Percentiles rank a stretch among this genome's conserved stretches.
Conservation (phyloP, 2,888 invertebrate species). For the Linnaemya tessellans region DNA sequence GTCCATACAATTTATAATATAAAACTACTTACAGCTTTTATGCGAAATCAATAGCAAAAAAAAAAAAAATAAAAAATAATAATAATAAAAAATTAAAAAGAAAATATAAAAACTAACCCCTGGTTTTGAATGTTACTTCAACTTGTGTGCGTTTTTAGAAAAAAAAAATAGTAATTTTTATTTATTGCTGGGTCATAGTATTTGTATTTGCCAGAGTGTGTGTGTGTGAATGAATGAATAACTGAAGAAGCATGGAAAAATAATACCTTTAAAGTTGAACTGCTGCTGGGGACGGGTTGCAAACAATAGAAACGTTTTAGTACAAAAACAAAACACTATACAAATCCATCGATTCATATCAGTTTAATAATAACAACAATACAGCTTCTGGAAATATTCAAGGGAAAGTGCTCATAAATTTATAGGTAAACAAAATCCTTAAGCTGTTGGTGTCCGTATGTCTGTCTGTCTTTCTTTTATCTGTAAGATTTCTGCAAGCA, state of each 20-base stretch:
- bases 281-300: slow-evolving; percentile 51
- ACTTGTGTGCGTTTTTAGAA: background rate
- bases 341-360: slow-evolving; percentile 63
- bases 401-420: background rate
- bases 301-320: slow-evolving; percentile 57
- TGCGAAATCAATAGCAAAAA: slow-evolving; percentile 49
- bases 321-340: slow-evolving; percentile 24
- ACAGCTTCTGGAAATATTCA: slow-evolving; percentile 10
- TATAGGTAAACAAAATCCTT: background rate
- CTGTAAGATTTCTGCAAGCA: slow-evolving; percentile 12
- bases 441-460: background rate
- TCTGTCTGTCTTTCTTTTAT: slow-evolving; percentile 24
- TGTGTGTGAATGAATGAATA: slow-evolving; percentile 22
- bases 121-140: slow-evolving; percentile 39
- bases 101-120: slow-evolving; percentile 50
- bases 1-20: slow-evolving; percentile 63
- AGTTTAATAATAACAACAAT: slow-evolving; percentile 43
- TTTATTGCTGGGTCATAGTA: slow-evolving; percentile 61
- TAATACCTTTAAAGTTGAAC: slow-evolving; percentile 49
- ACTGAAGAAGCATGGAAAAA: background rate
- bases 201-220: slow-evolving; percentile 36
- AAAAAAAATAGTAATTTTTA: slow-evolving; percentile 44
- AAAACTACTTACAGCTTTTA: slow-evolving; percentile 37
- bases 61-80: too few relatives aligned
- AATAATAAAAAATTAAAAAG: background rate